Conservation (phyloP, 1,140 invertebrate genomes). For the Frieseomelitta varia region DNA sequence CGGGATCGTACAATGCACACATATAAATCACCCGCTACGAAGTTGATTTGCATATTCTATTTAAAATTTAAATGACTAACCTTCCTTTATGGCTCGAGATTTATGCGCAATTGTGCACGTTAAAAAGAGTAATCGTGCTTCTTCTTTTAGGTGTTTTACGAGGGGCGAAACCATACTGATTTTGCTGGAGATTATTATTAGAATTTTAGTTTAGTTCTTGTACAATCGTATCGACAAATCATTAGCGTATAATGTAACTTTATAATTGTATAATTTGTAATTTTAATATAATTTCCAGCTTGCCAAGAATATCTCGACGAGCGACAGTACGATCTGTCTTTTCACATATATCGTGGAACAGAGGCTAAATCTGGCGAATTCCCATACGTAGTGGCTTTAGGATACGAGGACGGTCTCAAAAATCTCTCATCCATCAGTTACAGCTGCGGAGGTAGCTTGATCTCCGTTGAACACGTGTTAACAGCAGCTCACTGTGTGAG, state of each 20-base stretch:
- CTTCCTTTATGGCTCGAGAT: not conserved
- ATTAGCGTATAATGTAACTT: not conserved
- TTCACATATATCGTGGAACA: constrained; percentile 68
- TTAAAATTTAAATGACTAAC: not conserved
- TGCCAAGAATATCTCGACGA: constrained; percentile 66
- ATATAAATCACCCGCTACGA: not conserved
- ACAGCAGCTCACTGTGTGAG: constrained; percentile 92
- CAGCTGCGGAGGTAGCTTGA: constrained; percentile 91
- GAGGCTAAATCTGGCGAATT: constrained; percentile 64
- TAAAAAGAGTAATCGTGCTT: not conserved
- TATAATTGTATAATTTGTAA: not conserved
- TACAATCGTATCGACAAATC: no score
- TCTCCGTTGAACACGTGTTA: constrained; percentile 88
- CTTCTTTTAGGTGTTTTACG: not conserved
- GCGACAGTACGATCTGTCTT: constrained; percentile 43
- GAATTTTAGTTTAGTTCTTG: no score
- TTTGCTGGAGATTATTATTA: not conserved
- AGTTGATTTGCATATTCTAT: not conserved
- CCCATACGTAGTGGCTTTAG: constrained; percentile 75
- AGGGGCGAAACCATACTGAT: not conserved
- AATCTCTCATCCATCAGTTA: constrained; percentile 76
- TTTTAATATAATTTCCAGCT: constrained; percentile 62
- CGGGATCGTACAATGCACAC: not conserved
- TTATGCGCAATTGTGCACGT: not conserved
- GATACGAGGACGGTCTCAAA: constrained; percentile 55